Base-by-base conservation (phyloP, 2,888 invertebrate species). In the Notocelia uddmanniana region DNA sequence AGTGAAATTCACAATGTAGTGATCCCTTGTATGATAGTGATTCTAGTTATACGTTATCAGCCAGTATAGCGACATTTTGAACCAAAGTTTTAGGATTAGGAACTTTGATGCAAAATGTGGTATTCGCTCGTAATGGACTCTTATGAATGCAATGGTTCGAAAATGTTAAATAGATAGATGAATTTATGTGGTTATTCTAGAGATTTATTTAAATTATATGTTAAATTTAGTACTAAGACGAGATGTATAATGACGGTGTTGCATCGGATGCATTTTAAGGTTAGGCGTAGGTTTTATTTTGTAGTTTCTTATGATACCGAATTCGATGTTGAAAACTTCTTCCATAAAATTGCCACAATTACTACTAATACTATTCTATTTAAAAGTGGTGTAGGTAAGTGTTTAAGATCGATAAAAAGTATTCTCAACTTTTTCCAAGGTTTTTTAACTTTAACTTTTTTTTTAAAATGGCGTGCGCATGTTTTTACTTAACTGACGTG, bases 331-430 rank as follows among this genome's bases (percentile, higher is more conserved):
- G 77, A 85, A 83, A 85, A 81, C 85, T 83, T 92, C 92, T 92
- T 93, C 92, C 92, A 92, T 86, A 87, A 85, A 88, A 89, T 85
- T 90, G 91, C 90, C 91, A 91, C 84, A 83, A 87, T 88, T 88
- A 89, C 86, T 89, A 89, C 74, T 84, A 85, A 86, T 83, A 74
- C 79, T 79, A 79, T 77, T 83, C 80, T 70, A 84, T 74, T 81
- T 77, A 81, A 80, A 45, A 80, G 83, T 82, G 80, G 81, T 88
- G 80, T 84, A 83, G 81, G 79, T 83, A 84, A 82, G 78, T 79
- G 70, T 73, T 75, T 69, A 74, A 73, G 72, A 63, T 69, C 57
- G 78, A 79, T 70, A 73, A 74, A 79, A 82, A 81, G 18, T 48
- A 62, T 57, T 68, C 26, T 72, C 72, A 37, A 68, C 19, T 45